These are phyloP conservation scores for Melipona bicolor DNA, from an alignment of 2,888 invertebrate genomes.

Conservation along the genomic window DNA sequence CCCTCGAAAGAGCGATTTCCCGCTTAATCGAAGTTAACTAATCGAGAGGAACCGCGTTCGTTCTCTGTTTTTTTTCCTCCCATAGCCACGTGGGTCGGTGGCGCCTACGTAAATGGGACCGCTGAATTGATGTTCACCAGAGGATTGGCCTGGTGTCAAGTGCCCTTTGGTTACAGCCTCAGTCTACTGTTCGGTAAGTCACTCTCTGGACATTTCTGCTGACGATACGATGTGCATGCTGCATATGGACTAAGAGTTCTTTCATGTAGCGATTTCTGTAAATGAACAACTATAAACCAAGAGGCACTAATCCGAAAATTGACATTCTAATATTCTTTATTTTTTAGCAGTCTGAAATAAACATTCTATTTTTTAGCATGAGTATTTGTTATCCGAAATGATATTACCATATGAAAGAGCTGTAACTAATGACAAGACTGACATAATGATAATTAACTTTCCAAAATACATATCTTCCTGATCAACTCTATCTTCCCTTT, in stretches of 20 bases:
- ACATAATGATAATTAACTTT: background rate
- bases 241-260: background rate
- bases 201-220: background rate
- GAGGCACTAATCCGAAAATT: no score
- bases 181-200: constrained; percentile 88
- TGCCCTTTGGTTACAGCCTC: constrained; percentile 89
- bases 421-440: background rate
- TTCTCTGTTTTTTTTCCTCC: constrained; percentile 13
- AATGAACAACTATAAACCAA: no score
- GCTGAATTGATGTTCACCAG: constrained; percentile 88
- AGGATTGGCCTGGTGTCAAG: constrained; percentile 89
- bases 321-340: no score
- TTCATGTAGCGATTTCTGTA: background rate
- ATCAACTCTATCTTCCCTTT: background rate
- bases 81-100: constrained; percentile 86
- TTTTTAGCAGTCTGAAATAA: background rate
- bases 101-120: constrained; percentile 90
- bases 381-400: no score
- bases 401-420: background rate
- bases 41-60: constrained; percentile 13
- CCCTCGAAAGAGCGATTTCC: constrained; percentile 50
- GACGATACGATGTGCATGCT: background rate
- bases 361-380: background rate
- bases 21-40: constrained; percentile 32
- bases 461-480: background rate